Percentiles rank a stretch among this genome's conserved stretches.
phyloP scores from a whole-genome alignment of 2,113 vertebrate genomes.

The Microcebus lehilahytsara region DNA sequence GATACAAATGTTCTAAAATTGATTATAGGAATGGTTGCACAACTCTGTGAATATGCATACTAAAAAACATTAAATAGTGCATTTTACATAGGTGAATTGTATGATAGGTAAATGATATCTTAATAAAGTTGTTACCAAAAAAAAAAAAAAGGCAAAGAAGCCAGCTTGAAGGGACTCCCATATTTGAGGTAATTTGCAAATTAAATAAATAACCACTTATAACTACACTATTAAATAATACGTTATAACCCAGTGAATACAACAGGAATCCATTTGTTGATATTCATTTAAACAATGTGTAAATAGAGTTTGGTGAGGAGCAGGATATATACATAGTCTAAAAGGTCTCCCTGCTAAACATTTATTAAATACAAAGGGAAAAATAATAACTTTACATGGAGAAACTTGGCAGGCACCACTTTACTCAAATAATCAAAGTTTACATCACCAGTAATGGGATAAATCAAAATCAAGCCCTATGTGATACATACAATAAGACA shows the following conservation, averaged over 20 bases:
- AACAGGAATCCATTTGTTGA: not conserved
- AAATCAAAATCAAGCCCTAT: not conserved
- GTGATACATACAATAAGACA: not conserved
- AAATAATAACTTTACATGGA: not conserved
- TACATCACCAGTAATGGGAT: not conserved
- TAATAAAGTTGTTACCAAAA: not conserved
- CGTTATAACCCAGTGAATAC: not conserved
- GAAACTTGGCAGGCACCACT: not conserved
- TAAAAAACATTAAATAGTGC: not conserved
- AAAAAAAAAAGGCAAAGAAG: not conserved
- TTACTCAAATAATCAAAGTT: not conserved
- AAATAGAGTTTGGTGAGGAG: not conserved
- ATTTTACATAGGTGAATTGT: not conserved
- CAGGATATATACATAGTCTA: not conserved
- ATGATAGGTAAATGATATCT: not conserved
- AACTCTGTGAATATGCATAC: not conserved
- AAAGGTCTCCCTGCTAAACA: not conserved
- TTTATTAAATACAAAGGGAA: slow-evolving; percentile 3
- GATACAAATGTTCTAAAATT: slow-evolving; percentile 13
- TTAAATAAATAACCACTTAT: not conserved
- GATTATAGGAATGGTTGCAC: not conserved
- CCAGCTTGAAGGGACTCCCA: not conserved
- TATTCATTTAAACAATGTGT: not conserved
- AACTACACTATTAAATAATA: not conserved
- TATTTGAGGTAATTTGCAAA: slow-evolving; percentile 5